phyloP scores from a whole-genome alignment of 2,888 invertebrate species.

The Galeopsomyia nigrocyanea region DNA sequence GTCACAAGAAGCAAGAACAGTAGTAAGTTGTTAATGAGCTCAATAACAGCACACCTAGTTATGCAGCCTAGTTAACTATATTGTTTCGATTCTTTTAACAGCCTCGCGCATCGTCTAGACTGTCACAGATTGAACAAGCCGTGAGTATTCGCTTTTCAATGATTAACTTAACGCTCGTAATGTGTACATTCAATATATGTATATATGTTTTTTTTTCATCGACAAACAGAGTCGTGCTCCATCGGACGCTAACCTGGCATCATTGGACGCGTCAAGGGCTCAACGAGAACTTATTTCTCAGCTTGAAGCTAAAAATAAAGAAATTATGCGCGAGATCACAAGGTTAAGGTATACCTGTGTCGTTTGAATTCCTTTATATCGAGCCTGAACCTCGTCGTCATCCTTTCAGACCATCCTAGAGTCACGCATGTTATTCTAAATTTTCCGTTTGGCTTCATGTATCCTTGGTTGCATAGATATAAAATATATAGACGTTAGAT shows the following conservation, averaged over 20 bases:
- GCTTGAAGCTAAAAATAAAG: conserved; percentile 93
- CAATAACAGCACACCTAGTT: conserved; percentile 42
- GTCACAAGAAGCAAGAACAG: conserved; percentile 90
- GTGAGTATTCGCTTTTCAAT: conserved; percentile 56
- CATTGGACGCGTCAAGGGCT: conserved; percentile 88
- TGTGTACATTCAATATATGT: not conserved
- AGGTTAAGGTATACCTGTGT: conserved; percentile 79
- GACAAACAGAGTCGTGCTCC: conserved; percentile 75
- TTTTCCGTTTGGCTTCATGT: conserved; percentile 62
- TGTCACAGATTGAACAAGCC: conserved; percentile 65
- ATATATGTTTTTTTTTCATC: too few species aligned
- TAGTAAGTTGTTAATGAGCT: conserved; percentile 65
- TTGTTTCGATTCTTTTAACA: conserved; percentile 44
- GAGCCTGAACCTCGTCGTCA: conserved; percentile 64
- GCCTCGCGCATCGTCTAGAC: conserved; percentile 65
- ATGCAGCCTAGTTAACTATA: conserved; percentile 24
- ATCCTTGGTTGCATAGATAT: conserved; percentile 59
- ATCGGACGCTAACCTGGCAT: conserved; percentile 79
- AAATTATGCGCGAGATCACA: conserved; percentile 95
- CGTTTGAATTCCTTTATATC: conserved; percentile 67
- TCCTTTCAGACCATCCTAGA: conserved; percentile 67
- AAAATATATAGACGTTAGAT: conserved; percentile 39
- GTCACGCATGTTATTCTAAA: conserved; percentile 63
- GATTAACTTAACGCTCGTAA: not conserved
- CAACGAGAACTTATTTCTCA: conserved; percentile 93